Conservation (phyloP, 2,888 invertebrate species). For the Schrankia costaestrigalis region DNA sequence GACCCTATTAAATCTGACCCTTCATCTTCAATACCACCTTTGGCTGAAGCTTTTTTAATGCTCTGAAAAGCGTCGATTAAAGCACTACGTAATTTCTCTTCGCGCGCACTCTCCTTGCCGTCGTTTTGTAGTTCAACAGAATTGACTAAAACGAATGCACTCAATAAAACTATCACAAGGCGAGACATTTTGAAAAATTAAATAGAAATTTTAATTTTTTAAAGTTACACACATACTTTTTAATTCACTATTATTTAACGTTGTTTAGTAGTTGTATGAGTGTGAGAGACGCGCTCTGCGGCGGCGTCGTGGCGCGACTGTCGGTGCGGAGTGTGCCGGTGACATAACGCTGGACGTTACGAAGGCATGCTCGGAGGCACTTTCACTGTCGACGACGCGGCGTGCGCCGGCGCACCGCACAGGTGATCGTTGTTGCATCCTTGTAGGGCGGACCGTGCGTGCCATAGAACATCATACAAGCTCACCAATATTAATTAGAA, state of each 20-base stretch:
- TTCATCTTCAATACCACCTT: constrained; percentile 61
- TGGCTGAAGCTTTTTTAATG: constrained; percentile 68
- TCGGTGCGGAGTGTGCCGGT: constrained; percentile 43
- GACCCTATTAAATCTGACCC: constrained; percentile 66
- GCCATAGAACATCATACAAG: constrained; percentile 23
- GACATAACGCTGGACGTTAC: constrained; percentile 75
- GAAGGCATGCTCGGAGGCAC: constrained; percentile 57
- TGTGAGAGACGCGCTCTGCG: constrained; percentile 58
- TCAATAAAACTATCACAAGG: constrained; percentile 58
- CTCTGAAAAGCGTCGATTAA: constrained; percentile 73
- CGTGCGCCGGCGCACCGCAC: constrained; percentile 32
- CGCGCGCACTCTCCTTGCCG: constrained; percentile 57
- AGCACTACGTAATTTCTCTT: constrained; percentile 67
- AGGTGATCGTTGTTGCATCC: constrained; percentile 43
- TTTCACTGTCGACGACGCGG: constrained; percentile 72
- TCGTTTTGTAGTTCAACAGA: constrained; percentile 50
- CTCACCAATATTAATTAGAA: constrained; percentile 19
- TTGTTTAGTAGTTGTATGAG: constrained; percentile 13
- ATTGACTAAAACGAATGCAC: constrained; percentile 52
- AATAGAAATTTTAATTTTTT: constrained; percentile 22
- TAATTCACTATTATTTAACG: no score
- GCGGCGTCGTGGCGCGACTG: constrained; percentile 67
- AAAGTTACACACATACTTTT: constrained; percentile 53
- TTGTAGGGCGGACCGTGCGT: constrained; percentile 42
- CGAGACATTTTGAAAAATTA: constrained; percentile 50